These are phyloP conservation scores for Cynopterus brachyotis DNA, from an alignment of 2,113 vertebrate genomes.

Conservation along the genomic window DNA sequence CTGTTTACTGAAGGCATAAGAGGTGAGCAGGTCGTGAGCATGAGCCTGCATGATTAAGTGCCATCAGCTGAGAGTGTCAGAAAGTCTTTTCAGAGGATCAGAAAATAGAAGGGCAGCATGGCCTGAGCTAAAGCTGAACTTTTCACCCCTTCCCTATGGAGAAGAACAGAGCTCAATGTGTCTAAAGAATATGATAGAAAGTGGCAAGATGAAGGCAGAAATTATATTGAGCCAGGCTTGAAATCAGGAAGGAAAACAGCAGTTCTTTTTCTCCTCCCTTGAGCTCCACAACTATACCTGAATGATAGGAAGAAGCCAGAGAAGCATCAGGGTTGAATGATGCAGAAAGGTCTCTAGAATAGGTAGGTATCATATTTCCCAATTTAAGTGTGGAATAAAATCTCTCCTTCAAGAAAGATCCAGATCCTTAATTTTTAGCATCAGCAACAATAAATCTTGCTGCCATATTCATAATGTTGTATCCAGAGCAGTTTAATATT, in stretches of 20 bases:
- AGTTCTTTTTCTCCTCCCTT: neutral
- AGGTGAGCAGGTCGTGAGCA: neutral
- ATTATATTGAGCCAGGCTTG: neutral
- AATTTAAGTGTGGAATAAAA: neutral
- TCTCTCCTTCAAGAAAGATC: neutral
- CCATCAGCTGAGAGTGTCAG: neutral
- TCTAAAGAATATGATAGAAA: neutral
- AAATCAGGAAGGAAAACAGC: neutral
- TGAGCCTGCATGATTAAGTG: neutral
- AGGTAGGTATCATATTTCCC: neutral
- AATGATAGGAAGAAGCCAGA: neutral
- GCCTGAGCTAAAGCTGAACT: neutral
- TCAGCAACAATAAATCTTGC: neutral
- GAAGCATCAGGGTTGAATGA: accelerated
- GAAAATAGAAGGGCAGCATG: neutral
- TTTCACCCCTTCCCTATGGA: slow-evolving; percentile 7
- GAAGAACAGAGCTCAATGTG: neutral
- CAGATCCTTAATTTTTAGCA: neutral
- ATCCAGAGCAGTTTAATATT: neutral
- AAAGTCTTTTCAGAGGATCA: neutral
- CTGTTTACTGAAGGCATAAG: neutral
- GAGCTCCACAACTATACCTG: neutral
- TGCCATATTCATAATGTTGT: neutral
- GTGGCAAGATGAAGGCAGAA: slow-evolving; percentile 27
- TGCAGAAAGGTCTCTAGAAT: neutral